Conservation (phyloP, 1,140 invertebrate species). For the Pseudomyrmex flavicornis region DNA sequence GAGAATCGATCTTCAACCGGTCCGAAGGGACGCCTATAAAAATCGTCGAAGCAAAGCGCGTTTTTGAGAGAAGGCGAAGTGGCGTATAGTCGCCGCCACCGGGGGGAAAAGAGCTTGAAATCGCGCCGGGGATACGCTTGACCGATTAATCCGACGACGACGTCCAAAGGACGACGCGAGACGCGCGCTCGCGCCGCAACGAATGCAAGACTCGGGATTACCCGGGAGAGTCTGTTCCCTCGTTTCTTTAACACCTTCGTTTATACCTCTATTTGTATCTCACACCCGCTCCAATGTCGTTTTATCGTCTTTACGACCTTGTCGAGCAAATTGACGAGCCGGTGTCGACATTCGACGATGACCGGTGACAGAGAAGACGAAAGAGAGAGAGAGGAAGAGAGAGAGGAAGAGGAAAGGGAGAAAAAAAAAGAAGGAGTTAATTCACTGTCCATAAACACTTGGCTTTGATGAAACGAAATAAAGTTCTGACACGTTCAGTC, state of each 20-base stretch:
- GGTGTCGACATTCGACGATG: conserved; percentile 50
- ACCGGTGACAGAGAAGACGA: conserved; percentile 31
- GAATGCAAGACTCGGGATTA: conserved; percentile 5
- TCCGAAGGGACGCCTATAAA: conserved; percentile 73
- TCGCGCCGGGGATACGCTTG: conserved; percentile 22
- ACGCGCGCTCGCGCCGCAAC: background rate
- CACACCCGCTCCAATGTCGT: conserved; percentile 63
- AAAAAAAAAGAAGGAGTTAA: conserved; percentile 47
- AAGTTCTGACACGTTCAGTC: conserved; percentile 51
- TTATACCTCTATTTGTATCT: conserved; percentile 66
- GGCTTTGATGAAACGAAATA: conserved; percentile 70
- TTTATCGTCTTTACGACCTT: conserved; percentile 73
- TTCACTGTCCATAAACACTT: conserved; percentile 71
- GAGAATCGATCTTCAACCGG: conserved; percentile 71
- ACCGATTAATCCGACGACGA: conserved; percentile 56
- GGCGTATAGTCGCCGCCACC: background rate
- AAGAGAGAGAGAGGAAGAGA: background rate
- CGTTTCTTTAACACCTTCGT: conserved; percentile 48
- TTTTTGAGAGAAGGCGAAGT: conserved; percentile 19
- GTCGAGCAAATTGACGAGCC: conserved; percentile 69
- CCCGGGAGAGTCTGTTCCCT: conserved; percentile 1
- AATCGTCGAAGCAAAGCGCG: conserved; percentile 35
- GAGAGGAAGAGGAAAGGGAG: background rate
- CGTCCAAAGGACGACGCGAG: conserved; percentile 19
- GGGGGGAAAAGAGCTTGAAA: background rate